Evolutionary conservation across 2,888 invertebrate genomes (phyloP).

Genomic region (Cerceris rybyensis): DNA sequence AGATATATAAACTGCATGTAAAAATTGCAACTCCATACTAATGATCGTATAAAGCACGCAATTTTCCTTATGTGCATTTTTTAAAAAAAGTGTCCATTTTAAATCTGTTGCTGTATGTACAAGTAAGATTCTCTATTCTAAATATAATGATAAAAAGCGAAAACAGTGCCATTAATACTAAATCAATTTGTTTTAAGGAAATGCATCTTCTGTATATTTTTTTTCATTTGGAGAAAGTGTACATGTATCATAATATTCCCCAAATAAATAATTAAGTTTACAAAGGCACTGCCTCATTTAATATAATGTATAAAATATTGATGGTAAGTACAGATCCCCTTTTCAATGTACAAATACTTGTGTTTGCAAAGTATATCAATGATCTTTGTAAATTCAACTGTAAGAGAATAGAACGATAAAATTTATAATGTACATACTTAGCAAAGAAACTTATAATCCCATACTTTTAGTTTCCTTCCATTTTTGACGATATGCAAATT

Average conservation of each 20-base stretch:
- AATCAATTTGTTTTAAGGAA: conserved; percentile 35
- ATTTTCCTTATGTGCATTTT: conserved; percentile 20
- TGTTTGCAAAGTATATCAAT: neutral
- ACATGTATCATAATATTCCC: conserved; percentile 23
- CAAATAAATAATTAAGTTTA: conserved; percentile 50
- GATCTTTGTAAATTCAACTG: neutral
- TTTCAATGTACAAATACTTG: conserved; percentile 40
- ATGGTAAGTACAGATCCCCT: conserved; percentile 47
- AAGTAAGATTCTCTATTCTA: conserved; percentile 40
- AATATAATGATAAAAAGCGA: conserved; percentile 47
- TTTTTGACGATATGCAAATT: neutral
- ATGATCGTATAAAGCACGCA: conserved; percentile 43
- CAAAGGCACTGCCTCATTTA: conserved; percentile 68
- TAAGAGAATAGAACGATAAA: neutral
- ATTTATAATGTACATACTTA: neutral
- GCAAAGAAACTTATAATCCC: too few relatives aligned
- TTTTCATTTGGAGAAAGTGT: conserved; percentile 8
- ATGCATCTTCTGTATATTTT: conserved; percentile 9
- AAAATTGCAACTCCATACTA: conserved; percentile 56
- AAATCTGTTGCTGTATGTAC: conserved; percentile 50
- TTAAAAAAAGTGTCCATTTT: conserved; percentile 30
- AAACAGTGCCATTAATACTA: conserved; percentile 44
- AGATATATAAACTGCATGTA: conserved; percentile 63
- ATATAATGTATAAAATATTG: conserved; percentile 48
- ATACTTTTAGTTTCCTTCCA: too few relatives aligned